phyloP scores from a whole-genome alignment of 2,888 invertebrate species.

The Mythimna lalbum region DNA sequence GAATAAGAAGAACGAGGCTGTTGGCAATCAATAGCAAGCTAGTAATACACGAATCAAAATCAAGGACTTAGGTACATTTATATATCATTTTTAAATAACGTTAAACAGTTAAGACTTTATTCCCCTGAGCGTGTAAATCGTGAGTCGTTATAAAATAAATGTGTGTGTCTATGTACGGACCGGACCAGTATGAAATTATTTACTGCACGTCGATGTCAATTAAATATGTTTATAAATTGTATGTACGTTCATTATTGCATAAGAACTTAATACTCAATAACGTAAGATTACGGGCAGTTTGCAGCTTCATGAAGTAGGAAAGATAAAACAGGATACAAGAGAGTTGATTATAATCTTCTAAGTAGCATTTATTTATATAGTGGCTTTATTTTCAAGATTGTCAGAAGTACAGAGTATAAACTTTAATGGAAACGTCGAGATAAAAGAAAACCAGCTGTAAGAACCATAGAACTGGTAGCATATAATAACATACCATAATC shows the following conservation, averaged over 20 bases:
- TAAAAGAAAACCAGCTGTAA: not conserved
- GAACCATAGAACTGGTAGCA: too few species aligned
- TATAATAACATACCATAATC: too few species aligned
- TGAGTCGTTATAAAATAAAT: not conserved
- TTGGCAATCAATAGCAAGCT: too few species aligned
- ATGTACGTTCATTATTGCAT: not conserved
- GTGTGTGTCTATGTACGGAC: not conserved
- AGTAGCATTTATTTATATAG: slow-evolving; percentile 18
- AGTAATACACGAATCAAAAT: too few species aligned
- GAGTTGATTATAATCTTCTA: slow-evolving; percentile 9
- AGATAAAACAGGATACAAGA: not conserved
- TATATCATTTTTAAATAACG: too few species aligned
- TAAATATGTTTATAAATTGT: slow-evolving; percentile 17
- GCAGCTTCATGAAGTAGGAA: not conserved
- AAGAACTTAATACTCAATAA: slow-evolving; percentile 18
- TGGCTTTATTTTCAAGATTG: not conserved
- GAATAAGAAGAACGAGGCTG: too few species aligned
- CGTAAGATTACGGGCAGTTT: slow-evolving; percentile 9
- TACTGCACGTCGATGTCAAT: slow-evolving; percentile 15
- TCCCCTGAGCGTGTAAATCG: too few species aligned
- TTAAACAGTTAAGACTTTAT: not conserved
- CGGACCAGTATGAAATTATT: not conserved
- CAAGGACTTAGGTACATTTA: too few species aligned
- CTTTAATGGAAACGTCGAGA: not conserved
- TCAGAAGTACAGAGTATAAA: not conserved